Evolutionary conservation across 2,797 vertebrate species (phyloP).

Genomic region (Diceros bicornis): DNA sequence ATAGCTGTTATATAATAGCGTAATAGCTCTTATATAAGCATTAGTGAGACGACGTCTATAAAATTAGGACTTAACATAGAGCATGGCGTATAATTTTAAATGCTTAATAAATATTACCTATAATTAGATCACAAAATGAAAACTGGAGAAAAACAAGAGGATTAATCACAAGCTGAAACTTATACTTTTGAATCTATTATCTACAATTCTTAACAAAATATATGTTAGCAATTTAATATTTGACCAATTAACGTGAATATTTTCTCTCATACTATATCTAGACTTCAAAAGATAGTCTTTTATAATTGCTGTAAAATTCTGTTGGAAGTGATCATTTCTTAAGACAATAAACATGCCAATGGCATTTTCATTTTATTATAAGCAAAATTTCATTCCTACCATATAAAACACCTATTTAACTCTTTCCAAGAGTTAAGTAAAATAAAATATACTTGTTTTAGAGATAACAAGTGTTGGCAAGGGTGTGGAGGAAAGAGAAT

Average conservation of each 20-base stretch:
- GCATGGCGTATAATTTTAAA: background rate
- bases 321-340: slow-evolving; percentile 16
- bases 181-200: slow-evolving; percentile 34
- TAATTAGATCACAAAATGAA: slow-evolving; percentile 58
- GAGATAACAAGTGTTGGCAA: background rate
- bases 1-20: slow-evolving; percentile 1
- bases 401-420: slow-evolving; percentile 24
- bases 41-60: slow-evolving; percentile 52
- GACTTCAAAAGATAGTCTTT: slow-evolving; percentile 23
- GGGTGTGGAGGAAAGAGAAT: background rate
- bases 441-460: background rate
- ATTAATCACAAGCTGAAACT: slow-evolving; percentile 9
- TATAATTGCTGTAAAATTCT: slow-evolving; percentile 1
- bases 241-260: slow-evolving; percentile 38
- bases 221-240: slow-evolving; percentile 1
- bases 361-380: background rate
- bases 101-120: slow-evolving; percentile 51
- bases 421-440: background rate
- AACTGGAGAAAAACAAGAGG: slow-evolving; percentile 3
- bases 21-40: background rate
- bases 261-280: background rate
- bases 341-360: background rate
- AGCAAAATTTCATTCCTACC: background rate
- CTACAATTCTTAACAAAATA: slow-evolving; percentile 46
- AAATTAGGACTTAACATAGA: slow-evolving; percentile 25